Evolutionary conservation across 2,113 vertebrate genomes (phyloP).

Genomic region (Rafetus swinhoei): DNA sequence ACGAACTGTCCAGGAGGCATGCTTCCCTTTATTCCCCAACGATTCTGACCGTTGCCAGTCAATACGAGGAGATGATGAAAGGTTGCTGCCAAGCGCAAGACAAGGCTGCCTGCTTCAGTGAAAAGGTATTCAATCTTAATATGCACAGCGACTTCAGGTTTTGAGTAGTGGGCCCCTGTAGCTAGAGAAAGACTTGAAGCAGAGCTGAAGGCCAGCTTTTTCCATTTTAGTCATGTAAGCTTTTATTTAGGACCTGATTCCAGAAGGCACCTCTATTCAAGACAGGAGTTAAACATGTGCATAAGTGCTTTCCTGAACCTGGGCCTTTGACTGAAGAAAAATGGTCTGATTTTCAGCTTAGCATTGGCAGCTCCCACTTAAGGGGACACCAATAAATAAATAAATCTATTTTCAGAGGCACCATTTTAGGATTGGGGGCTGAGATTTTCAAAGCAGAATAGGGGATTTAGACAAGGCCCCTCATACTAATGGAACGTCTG

Average conservation of each 20-base stretch:
- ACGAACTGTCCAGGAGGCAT: conserved; percentile 62
- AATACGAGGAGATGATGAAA: conserved; percentile 48
- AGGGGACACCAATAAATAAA: not conserved
- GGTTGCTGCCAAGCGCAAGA: conserved; percentile 63
- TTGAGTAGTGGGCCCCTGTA: accelerated
- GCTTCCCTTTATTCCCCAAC: conserved; percentile 61
- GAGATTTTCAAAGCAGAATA: not conserved
- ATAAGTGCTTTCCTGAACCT: not conserved
- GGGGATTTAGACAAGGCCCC: not conserved
- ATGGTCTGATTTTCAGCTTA: accelerated
- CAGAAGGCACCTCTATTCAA: not conserved
- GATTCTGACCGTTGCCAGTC: conserved; percentile 13
- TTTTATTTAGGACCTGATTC: not conserved
- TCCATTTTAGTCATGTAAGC: accelerated
- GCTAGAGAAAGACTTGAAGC: not conserved
- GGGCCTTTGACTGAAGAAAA: not conserved
- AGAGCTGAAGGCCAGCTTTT: not conserved
- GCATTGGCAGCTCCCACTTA: not conserved
- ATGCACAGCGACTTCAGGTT: accelerated
- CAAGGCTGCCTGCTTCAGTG: conserved; percentile 64
- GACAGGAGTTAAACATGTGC: not conserved
- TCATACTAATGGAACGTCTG: not conserved
- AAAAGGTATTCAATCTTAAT: conserved; percentile 49
- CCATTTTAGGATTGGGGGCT: not conserved
- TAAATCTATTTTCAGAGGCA: not conserved